Evolutionary conservation across 2,113 vertebrate species (phyloP).

Genomic region (cat (Felis catus)): F.catus_Fca126_mat1.0 CM031417.1:82265501-82266000

Average conservation of each 20-base stretch:
- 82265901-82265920: slow-evolving; percentile 18
- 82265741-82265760: neutral
- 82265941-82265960: slow-evolving; percentile 62
- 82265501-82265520: too few relatives aligned
- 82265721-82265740: neutral
- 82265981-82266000: slow-evolving; percentile 40
- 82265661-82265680: too few relatives aligned
- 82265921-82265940: slow-evolving; percentile 57
- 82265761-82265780: neutral
- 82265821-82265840: slow-evolving; percentile 19
- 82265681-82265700: too few relatives aligned
- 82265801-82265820: neutral
- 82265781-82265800: neutral
- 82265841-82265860: neutral
- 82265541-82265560: too few relatives aligned
- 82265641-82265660: too few relatives aligned
- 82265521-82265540: too few relatives aligned
- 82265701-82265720: too few relatives aligned
- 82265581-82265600: too few relatives aligned
- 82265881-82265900: neutral
- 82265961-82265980: neutral
- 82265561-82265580: too few relatives aligned
- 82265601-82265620: too few relatives aligned
- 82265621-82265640: too few relatives aligned
- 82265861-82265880: neutral